Percentiles rank a stretch among this genome's conserved stretches.
Evolutionary conservation across 64 coral and sea anemone species (phyloP).

Genomic region (Stichodactyla mertensii): DNA sequence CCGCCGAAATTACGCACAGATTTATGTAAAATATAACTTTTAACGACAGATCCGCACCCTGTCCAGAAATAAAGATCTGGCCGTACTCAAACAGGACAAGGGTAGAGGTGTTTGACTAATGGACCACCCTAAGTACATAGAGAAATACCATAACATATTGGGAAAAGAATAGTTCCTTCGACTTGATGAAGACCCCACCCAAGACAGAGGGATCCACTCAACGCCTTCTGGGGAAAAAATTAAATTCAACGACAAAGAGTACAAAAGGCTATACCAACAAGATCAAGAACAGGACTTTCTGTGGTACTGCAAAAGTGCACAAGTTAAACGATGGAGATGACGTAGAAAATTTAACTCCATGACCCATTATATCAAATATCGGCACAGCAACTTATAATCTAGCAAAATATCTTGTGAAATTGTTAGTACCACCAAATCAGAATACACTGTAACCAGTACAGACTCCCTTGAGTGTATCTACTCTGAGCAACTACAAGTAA

Average conservation of each 20-base stretch:
- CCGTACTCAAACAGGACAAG: too few species aligned
- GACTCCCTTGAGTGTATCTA: neutral
- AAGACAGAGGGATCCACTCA: slow-evolving; percentile 18
- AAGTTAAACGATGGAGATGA: slow-evolving; percentile 25
- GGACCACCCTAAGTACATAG: too few species aligned
- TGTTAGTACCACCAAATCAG: too few species aligned
- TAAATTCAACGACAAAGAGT: slow-evolving; percentile 12
- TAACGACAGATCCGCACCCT: too few species aligned
- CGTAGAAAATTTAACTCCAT: slow-evolving; percentile 11
- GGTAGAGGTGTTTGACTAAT: too few species aligned
- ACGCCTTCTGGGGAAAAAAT: slow-evolving; percentile 10
- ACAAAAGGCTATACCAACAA: slow-evolving; percentile 27
- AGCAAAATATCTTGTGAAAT: slow-evolving; percentile 9
- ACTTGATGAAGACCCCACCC: slow-evolving; percentile 18
- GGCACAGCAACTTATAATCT: neutral
- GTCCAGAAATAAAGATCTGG: too few species aligned
- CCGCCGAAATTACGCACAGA: too few species aligned
- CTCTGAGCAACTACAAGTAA: too few species aligned
- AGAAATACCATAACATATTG: neutral
- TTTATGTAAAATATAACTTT: too few species aligned
- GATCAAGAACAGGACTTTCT: slow-evolving; percentile 28
- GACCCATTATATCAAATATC: slow-evolving; percentile 31
- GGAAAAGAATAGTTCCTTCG: slow-evolving; percentile 15
- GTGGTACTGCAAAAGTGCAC: slow-evolving; percentile 26
- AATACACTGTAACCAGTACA: neutral